Percentiles rank a stretch among this genome's conserved stretches.
These are phyloP conservation scores for Cirrhinus mrigala DNA, from an alignment of 2,797 vertebrate species.

Conservation along the genomic window DNA sequence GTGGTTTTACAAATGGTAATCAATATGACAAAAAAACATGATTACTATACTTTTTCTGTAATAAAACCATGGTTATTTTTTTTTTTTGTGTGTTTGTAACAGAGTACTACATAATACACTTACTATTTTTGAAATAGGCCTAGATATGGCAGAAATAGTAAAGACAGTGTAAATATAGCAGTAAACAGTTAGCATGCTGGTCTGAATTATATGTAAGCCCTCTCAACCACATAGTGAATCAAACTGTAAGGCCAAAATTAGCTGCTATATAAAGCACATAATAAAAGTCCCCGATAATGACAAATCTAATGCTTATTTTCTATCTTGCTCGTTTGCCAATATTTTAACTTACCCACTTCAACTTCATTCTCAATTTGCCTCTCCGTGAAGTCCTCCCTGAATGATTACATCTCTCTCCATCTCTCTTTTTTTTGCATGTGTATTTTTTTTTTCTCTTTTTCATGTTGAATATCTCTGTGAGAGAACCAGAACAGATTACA, in stretches of 20 bases:
- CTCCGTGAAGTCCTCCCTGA: not conserved
- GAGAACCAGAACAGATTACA: conserved; percentile 23
- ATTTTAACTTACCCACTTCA: not conserved
- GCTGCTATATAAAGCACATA: not conserved
- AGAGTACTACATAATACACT: not conserved
- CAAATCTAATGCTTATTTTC: not conserved
- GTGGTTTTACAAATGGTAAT: too few relatives aligned
- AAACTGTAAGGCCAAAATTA: not conserved
- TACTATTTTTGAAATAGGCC: not conserved
- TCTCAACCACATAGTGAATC: not conserved
- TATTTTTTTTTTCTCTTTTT: not conserved
- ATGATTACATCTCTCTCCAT: not conserved
- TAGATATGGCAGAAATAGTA: not conserved
- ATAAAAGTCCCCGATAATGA: not conserved
- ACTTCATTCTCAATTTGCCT: not conserved
- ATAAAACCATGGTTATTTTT: too few relatives aligned
- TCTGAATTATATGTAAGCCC: not conserved
- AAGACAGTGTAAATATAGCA: not conserved
- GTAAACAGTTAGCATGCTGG: not conserved
- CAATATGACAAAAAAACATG: too few relatives aligned
- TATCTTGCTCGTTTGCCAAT: conserved; percentile 3
- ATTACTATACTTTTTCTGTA: too few relatives aligned
- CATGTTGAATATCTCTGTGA: not conserved
- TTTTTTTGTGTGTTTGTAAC: not conserved
- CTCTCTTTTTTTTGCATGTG: not conserved